A percentile compares a stretch with the other conserved stretches of the same genome.
Evolutionary conservation across 2,888 invertebrate genomes (phyloP).

Genomic region (Dryobotodes eremita): DNA sequence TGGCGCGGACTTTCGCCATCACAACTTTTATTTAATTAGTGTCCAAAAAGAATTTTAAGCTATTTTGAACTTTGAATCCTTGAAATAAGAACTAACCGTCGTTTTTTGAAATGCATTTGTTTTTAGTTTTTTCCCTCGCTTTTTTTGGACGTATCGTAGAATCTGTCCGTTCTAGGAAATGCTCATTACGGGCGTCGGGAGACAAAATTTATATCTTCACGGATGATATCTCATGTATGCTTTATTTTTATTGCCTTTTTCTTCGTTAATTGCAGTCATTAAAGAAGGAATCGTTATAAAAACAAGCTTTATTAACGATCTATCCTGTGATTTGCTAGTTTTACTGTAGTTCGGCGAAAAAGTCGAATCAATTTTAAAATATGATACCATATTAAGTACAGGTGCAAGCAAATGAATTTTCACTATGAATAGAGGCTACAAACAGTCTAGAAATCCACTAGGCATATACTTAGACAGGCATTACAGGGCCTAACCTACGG

Average conservation of each 20-base stretch:
- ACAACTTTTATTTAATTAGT: constrained; percentile 2
- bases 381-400: not conserved
- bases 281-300: constrained; percentile 38
- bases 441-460: constrained; percentile 45
- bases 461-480: constrained; percentile 48
- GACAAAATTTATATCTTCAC: constrained; percentile 59
- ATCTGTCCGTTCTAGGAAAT: constrained; percentile 81
- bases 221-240: constrained; percentile 39
- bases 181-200: constrained; percentile 75
- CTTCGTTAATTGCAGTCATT: constrained; percentile 51
- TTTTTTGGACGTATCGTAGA: constrained; percentile 75
- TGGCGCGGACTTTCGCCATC: constrained; percentile 31
- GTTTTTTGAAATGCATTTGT: constrained; percentile 28
- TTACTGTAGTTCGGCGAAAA: constrained; percentile 6
- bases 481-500: constrained; percentile 58
- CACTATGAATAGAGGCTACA: constrained; percentile 43
- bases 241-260: constrained; percentile 55
- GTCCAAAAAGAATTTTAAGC: constrained; percentile 4
- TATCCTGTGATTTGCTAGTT: constrained; percentile 9
- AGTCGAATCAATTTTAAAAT: not conserved
- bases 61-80: constrained; percentile 18
- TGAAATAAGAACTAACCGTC: constrained; percentile 33
- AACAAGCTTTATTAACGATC: constrained; percentile 20
- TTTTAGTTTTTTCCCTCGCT: constrained; percentile 64
- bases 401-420: constrained; percentile 32